Base-by-base conservation (phyloP, 2,113 vertebrate genomes). In the Macrotis lagotis region DNA sequence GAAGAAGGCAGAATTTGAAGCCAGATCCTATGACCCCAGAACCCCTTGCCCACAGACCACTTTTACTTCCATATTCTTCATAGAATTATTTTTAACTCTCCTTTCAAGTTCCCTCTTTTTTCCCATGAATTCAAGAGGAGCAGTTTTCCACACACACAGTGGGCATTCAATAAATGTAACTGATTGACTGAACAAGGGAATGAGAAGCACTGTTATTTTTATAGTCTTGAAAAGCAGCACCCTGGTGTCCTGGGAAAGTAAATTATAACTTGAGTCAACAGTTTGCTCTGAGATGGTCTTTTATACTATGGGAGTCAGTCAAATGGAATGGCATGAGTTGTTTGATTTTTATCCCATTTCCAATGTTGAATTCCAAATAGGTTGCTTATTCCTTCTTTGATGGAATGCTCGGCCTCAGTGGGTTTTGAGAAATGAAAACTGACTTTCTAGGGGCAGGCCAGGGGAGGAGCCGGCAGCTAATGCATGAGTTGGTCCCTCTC, bases 251-350 rank as follows among this genome's bases (percentile, higher is more conserved):
- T 51, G n/a, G 47, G 90, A 90, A 92, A 92, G 44, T 52, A 96
- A 96, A 95, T 94, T 95, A 95, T 96, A 93, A 93, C 48, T 94
- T 94, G 95, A 96, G 26, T 37, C 91, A 96, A 92, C 91, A 95
- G 88, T 95, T 96, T 97, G 3, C 25, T 53, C 26, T 74, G 83
- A 94, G 88, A 92, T 48, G 1, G 28, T 50, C 94, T 90, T 96
- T 96, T 31, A 51, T 94, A 66, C 25, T 50, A 89, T 91, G 44
- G 6, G 55, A 95, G 11, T 47, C 94, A 91, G 14, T 59, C 28
- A 94, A 96, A 91, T 83, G 37, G 48, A 94, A 93, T 93, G 92
- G 94, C 66, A 92, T 50, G 95, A 94, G 25, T 44, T 50, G 47
- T 47, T 51, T 91, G n/a, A 16, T 92, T 51, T 94, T 89, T 89